Base-by-base conservation (phyloP, 2,113 vertebrate species). In the Epinephelus moara region DNA sequence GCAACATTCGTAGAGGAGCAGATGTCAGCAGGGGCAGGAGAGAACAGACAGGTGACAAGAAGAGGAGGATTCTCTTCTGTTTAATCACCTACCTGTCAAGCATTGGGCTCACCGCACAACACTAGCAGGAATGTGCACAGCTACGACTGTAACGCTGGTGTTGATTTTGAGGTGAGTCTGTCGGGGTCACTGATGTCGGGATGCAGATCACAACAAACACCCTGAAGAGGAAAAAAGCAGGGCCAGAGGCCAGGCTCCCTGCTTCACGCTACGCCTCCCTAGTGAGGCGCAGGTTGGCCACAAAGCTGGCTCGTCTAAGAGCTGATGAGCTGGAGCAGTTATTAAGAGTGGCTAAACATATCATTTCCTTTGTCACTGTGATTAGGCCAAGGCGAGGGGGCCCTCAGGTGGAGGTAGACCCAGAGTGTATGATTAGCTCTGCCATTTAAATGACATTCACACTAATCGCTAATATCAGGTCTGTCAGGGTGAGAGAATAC, bases 361-460 rank as follows among this genome's bases (percentile, higher is more conserved):
- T 93, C 75, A 90, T 92, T 93, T 92, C 85, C 92, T 91, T 86
- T 92, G 92, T 88, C 89, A 71, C 71, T 70, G 71, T 92, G 92
- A 94, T 93, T 90, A 92, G 86, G 82, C 80, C 88, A 80, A 88
- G 85, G 86, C 89, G 85, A 88, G 86, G 83, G 80, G 42, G 81
- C 85, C 90, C 92, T 87, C 84, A 88, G 92, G 92, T 92, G 86
- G 82, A 86, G 81, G 85, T 74, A 82, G 74, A 87, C 75, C 75
- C 68, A 73, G 80, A 76, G 92, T 77, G 88, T 92, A 85, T 93
- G 91, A 95, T 94, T 93, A 95, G 92, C 93, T 89, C 90, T 94
- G 92, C 94, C 94, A 94, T 94, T 94, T 95, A 92, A 95, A 93
- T 93, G 93, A 94, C 92, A 94, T 94, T 94, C 93, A 91, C 79